phyloP scores from a whole-genome alignment of 2,797 vertebrate species.

The Pangasius macronema region DNA sequence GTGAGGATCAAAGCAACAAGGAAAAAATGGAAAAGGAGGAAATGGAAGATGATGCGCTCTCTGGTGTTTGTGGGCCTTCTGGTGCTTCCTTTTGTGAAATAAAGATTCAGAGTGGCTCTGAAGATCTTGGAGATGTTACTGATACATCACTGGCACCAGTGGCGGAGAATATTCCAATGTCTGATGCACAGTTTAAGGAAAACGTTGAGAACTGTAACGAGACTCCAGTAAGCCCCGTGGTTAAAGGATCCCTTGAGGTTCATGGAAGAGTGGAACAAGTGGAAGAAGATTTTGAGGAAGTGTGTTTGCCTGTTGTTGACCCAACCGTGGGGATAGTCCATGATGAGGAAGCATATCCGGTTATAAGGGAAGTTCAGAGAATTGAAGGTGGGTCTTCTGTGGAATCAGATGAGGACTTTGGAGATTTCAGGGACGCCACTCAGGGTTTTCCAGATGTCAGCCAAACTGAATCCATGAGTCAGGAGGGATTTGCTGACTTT shows the following conservation, averaged over 20 bases:
- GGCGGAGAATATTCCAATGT: background rate
- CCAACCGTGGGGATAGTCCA: conserved; percentile 60
- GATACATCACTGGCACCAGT: background rate
- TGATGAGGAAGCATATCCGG: background rate
- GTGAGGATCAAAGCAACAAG: conserved; percentile 56
- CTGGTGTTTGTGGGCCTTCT: background rate
- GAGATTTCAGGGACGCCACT: conserved; percentile 40
- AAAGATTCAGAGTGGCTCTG: conserved; percentile 64
- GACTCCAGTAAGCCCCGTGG: background rate
- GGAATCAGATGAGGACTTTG: conserved; percentile 50
- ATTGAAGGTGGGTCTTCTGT: conserved; percentile 63
- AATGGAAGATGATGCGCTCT: conserved; percentile 55
- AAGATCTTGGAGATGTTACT: conserved; percentile 68
- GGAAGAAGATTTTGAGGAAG: conserved; percentile 60
- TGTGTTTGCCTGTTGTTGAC: conserved; percentile 59
- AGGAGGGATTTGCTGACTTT: conserved; percentile 55
- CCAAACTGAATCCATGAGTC: conserved; percentile 51
- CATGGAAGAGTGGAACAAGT: conserved; percentile 19
- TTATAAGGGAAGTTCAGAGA: conserved; percentile 53
- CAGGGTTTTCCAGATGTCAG: conserved; percentile 50
- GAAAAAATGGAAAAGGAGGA: conserved; percentile 37
- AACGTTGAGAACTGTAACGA: conserved; percentile 32
- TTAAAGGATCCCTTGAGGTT: background rate
- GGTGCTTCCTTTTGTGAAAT: conserved; percentile 65
- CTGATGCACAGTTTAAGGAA: conserved; percentile 46